A percentile compares a stretch with the other conserved stretches of the same genome.
These are phyloP conservation scores for Luehdorfia chinensis DNA, from an alignment of 1,140 invertebrate species.

Conservation along the genomic window DNA sequence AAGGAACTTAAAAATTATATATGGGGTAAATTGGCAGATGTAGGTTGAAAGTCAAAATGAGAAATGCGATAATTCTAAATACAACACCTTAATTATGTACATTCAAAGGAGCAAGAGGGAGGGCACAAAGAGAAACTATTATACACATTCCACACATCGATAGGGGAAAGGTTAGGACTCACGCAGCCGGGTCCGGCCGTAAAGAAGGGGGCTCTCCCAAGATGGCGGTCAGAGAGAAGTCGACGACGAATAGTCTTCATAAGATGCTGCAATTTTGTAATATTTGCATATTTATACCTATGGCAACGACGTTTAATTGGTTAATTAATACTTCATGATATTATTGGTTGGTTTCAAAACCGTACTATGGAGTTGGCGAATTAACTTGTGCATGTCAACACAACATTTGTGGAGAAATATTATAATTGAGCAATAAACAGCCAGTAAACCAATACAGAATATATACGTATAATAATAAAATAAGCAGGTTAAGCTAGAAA, in stretches of 20 bases:
- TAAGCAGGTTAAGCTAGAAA: conserved; percentile 18
- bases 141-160: conserved; percentile 73
- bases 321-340: conserved; percentile 43
- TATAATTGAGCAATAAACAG: conserved; percentile 15
- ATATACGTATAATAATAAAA: conserved; percentile 10
- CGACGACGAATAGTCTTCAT: conserved; percentile 80
- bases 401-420: not conserved
- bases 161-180: conserved; percentile 62
- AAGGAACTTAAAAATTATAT: too few relatives aligned
- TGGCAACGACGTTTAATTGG: conserved; percentile 65
- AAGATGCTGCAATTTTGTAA: conserved; percentile 79
- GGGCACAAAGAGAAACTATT: conserved; percentile 51
- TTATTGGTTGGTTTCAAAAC: conserved; percentile 4
- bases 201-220: conserved; percentile 65
- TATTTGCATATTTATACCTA: conserved; percentile 74
- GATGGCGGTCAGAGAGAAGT: conserved; percentile 77
- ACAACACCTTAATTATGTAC: conserved; percentile 58
- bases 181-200: conserved; percentile 63
- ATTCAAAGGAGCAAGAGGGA: conserved; percentile 46
- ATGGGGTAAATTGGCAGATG: conserved; percentile 2
- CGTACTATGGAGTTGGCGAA: conserved; percentile 8
- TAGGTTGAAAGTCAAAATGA: conserved; percentile 23
- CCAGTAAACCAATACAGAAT: conserved; percentile 4
- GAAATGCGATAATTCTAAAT: conserved; percentile 38
- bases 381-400: conserved; percentile 2